phyloP scores from a whole-genome alignment of 2,888 invertebrate genomes.

The Drosophila acutilabella region DNA sequence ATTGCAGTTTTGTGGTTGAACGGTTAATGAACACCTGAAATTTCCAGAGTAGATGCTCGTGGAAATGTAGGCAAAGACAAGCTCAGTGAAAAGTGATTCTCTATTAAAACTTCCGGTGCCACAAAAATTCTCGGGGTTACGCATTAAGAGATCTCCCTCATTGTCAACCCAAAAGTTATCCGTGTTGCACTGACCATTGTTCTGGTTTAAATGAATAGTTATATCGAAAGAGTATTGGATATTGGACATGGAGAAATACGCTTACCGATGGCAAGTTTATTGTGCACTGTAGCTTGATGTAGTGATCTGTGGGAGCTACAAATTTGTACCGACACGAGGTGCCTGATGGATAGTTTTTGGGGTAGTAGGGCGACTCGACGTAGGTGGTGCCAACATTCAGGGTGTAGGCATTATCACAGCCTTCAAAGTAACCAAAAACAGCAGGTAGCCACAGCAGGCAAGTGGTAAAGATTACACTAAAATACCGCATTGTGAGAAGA shows the following conservation, averaged over 20 bases:
- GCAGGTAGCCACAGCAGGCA: conserved; percentile 51
- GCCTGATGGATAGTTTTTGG: conserved; percentile 71
- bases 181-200: conserved; percentile 63
- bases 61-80: conserved; percentile 81
- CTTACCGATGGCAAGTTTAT: conserved; percentile 75
- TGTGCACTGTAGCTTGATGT: conserved; percentile 71
- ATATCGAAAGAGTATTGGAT: not conserved
- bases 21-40: conserved; percentile 72
- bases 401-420: conserved; percentile 73
- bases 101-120: conserved; percentile 71
- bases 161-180: conserved; percentile 81
- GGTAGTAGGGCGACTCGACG: conserved; percentile 82
- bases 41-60: conserved; percentile 52
- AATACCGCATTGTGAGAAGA: conserved; percentile 47
- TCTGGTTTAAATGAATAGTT: conserved; percentile 22
- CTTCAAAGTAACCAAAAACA: conserved; percentile 60
- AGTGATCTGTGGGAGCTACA: conserved; percentile 75
- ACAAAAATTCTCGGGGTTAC: conserved; percentile 78
- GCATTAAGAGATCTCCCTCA: conserved; percentile 79
- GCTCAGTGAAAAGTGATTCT: conserved; percentile 65
- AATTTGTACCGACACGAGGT: conserved; percentile 83
- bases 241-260: not conserved
- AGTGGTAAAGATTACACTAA: conserved; percentile 40
- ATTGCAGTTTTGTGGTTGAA: conserved; percentile 71
- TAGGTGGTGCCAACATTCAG: conserved; percentile 60